Evolutionary conservation across 2,888 invertebrate species (phyloP).

Genomic region (Drosophila emarginata): DNA sequence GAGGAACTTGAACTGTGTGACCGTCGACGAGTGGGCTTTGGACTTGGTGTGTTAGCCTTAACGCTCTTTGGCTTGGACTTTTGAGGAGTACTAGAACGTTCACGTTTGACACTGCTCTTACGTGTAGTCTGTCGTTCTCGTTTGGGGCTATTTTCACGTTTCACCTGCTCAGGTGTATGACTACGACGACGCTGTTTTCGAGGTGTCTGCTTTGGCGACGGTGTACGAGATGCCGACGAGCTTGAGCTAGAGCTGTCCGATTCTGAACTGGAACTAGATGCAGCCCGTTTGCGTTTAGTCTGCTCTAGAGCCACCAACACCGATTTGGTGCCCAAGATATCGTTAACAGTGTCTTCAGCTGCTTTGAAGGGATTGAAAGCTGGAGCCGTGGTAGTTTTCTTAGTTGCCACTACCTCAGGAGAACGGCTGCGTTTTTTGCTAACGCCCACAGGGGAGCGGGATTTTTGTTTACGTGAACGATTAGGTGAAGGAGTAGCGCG

Average conservation of each 20-base stretch:
- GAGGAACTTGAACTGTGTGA: constrained; percentile 70
- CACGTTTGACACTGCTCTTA: constrained; percentile 38
- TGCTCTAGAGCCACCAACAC: constrained; percentile 64
- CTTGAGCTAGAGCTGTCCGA: constrained; percentile 47
- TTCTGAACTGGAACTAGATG: constrained; percentile 53
- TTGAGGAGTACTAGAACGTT: constrained; percentile 61
- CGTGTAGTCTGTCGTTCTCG: constrained; percentile 22
- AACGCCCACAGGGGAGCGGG: not conserved
- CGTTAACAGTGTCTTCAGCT: constrained; percentile 65
- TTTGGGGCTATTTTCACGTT: constrained; percentile 47
- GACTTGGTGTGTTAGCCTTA: constrained; percentile 53
- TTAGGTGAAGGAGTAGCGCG: constrained; percentile 50
- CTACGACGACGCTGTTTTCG: constrained; percentile 49
- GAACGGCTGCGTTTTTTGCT: constrained; percentile 40
- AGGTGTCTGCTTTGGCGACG: constrained; percentile 43
- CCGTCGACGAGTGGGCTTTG: constrained; percentile 39
- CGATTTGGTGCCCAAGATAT: constrained; percentile 64
- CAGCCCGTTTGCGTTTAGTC: constrained; percentile 49
- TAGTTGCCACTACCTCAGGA: constrained; percentile 32
- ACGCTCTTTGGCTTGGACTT: constrained; percentile 32
- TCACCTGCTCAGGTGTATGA: constrained; percentile 45
- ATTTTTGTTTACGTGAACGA: constrained; percentile 32
- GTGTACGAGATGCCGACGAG: constrained; percentile 33
- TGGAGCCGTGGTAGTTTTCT: constrained; percentile 31
- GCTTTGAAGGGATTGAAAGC: constrained; percentile 76